These are phyloP conservation scores for Oncorhynchus keta DNA, from an alignment of 2,113 vertebrate genomes.

Conservation along the genomic window DNA sequence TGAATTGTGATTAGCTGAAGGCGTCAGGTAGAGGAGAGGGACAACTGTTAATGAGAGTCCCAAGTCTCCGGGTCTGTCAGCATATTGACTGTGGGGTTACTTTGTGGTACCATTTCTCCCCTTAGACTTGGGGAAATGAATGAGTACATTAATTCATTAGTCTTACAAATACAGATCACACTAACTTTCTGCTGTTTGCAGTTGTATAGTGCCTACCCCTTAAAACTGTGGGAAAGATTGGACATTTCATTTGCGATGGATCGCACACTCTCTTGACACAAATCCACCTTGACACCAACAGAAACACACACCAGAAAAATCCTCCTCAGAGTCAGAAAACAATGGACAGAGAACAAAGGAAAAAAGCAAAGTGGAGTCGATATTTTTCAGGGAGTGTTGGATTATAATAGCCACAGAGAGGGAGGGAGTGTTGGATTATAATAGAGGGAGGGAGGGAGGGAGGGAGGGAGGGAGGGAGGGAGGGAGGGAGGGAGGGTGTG, in stretches of 20 bases:
- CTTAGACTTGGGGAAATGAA: conserved; percentile 16
- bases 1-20: conserved; percentile 49
- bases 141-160: neutral
- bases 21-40: conserved; percentile 30
- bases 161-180: conserved; percentile 8
- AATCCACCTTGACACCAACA: neutral
- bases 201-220: neutral
- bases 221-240: neutral
- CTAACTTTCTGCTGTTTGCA: neutral
- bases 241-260: neutral
- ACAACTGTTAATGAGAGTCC: conserved; percentile 9
- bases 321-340: neutral
- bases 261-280: neutral
- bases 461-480: no score
- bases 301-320: neutral
- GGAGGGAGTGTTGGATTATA: neutral
- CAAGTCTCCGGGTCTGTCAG: conserved; percentile 30
- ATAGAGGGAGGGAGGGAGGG: no score
- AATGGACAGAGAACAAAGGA: conserved; percentile 1
- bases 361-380: neutral
- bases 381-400: neutral
- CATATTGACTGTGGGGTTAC: conserved; percentile 37
- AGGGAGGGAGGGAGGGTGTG: no score
- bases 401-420: neutral
- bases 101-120: conserved; percentile 2